phyloP scores from a whole-genome alignment of 1,140 invertebrate genomes.

The Lasaia peninsularis region DNA sequence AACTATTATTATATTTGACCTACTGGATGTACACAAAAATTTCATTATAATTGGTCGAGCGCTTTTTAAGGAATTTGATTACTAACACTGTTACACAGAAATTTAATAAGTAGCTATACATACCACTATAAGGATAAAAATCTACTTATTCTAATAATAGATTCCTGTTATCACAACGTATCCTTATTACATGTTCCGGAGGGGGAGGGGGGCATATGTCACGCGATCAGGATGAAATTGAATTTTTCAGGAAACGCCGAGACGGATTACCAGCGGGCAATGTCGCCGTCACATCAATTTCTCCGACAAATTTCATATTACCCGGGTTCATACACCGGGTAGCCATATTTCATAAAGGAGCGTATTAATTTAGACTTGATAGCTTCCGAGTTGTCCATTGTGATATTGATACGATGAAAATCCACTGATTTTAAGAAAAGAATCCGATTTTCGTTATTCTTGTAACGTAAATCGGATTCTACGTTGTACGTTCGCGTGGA shows the following conservation, averaged over 20 bases:
- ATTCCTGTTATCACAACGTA: background rate
- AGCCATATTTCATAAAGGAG: background rate
- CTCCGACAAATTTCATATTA: slow-evolving; percentile 38
- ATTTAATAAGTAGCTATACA: background rate
- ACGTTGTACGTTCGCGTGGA: no score
- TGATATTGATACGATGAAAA: background rate
- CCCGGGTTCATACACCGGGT: slow-evolving; percentile 1
- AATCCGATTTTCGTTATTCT: no score
- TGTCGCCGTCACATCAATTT: slow-evolving; percentile 37
- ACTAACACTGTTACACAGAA: no score
- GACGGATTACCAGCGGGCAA: slow-evolving; percentile 29
- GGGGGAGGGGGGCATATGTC: slow-evolving; percentile 19
- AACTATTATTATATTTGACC: no score
- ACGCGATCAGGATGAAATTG: slow-evolving; percentile 30
- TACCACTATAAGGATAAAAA: background rate
- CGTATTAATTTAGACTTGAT: background rate
- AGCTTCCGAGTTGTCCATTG: background rate
- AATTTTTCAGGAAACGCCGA: slow-evolving; percentile 33
- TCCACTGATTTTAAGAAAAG: background rate
- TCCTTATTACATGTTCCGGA: background rate
- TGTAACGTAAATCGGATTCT: no score
- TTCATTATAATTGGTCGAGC: no score
- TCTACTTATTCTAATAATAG: background rate
- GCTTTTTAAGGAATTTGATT: no score
- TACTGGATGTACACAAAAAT: no score